Conservation (phyloP, 2,797 vertebrate genomes). For the Tarsius wallacei region DNA sequence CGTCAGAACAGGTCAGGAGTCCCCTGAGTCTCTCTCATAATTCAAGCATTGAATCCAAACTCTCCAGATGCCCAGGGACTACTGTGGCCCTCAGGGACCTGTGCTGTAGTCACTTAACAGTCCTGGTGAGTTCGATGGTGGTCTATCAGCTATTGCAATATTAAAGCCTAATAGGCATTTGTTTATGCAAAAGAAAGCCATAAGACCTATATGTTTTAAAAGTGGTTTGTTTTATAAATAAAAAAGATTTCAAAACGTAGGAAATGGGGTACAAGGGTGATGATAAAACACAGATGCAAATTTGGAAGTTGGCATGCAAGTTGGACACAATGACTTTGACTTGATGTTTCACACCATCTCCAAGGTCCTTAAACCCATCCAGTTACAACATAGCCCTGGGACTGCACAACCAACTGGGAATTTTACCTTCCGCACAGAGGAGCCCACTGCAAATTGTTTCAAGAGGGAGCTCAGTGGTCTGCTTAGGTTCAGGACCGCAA, state of each 20-base stretch:
- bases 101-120: background rate
- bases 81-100: background rate
- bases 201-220: background rate
- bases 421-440: background rate
- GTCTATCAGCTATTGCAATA: background rate
- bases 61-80: background rate
- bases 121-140: background rate
- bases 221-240: background rate
- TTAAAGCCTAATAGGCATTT: background rate
- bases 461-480: background rate
- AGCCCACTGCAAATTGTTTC: background rate
- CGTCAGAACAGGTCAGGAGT: background rate
- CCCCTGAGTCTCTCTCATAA: background rate
- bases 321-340: background rate
- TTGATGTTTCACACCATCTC: background rate
- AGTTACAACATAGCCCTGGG: background rate
- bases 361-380: background rate
- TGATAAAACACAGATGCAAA: background rate
- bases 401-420: background rate
- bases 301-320: background rate
- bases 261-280: background rate
- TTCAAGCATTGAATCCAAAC: background rate
- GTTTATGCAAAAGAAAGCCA: background rate
- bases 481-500: background rate
- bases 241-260: constrained; percentile 31